Evolutionary conservation across 2,797 vertebrate genomes (phyloP).

Genomic region (Periparus ater): DNA sequence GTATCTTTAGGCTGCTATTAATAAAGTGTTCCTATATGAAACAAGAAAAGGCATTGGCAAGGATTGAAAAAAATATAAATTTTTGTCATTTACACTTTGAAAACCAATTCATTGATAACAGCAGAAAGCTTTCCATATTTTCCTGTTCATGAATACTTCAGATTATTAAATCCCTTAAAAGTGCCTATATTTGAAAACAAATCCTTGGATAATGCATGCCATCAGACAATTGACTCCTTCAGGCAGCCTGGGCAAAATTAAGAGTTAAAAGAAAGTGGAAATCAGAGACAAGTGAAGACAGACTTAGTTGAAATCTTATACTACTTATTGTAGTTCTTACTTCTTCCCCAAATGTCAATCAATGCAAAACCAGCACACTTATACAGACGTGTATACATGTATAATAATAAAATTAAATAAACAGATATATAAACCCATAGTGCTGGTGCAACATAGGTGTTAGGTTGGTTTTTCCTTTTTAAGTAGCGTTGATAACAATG

Average conservation of each 20-base stretch:
- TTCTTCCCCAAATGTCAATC: too few species aligned
- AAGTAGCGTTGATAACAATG: neutral
- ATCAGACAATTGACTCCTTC: neutral
- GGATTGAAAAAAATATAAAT: neutral
- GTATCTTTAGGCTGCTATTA: conserved; percentile 16
- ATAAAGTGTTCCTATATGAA: conserved; percentile 45
- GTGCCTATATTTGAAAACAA: neutral
- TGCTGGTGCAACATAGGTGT: neutral
- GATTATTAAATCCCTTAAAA: neutral
- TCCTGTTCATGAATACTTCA: neutral
- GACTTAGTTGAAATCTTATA: neutral
- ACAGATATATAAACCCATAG: neutral
- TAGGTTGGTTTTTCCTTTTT: neutral
- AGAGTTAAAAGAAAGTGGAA: neutral
- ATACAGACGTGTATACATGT: neutral
- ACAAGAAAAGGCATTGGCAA: neutral
- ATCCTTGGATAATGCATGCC: neutral
- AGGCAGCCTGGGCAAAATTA: neutral
- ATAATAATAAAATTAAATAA: neutral
- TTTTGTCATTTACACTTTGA: conserved; percentile 15
- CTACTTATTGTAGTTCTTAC: too few species aligned
- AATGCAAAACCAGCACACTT: neutral
- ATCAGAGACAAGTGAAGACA: neutral
- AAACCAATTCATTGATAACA: neutral
- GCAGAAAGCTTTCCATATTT: neutral